A percentile compares a stretch with the other conserved stretches of the same genome.
Conservation (phyloP, 64 coral and sea anemone species). For the Astreopora myriophthalma region DNA sequence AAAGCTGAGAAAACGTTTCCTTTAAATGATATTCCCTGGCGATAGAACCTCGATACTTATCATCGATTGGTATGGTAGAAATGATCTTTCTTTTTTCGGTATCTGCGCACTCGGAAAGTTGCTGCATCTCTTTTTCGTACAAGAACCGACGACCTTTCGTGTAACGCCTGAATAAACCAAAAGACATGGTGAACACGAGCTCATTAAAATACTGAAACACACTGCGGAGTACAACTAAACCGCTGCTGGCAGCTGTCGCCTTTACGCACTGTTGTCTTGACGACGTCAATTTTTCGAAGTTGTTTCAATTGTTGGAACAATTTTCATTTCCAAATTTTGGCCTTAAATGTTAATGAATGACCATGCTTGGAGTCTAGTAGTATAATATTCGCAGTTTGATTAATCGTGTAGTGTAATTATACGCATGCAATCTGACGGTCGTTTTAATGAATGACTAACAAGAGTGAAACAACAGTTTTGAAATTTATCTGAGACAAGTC, state of each 20-base stretch:
- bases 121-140: slow-evolving; percentile 78
- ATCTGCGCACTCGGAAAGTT: slow-evolving; percentile 56
- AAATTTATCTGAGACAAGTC: neutral
- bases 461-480: neutral
- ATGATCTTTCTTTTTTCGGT: slow-evolving; percentile 65
- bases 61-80: slow-evolving; percentile 64
- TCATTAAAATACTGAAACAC: slow-evolving; percentile 33
- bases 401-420: neutral
- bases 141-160: slow-evolving; percentile 74
- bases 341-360: neutral
- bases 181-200: slow-evolving; percentile 14
- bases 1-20: slow-evolving; percentile 54
- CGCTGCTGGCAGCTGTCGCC: slow-evolving; percentile 5
- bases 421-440: neutral
- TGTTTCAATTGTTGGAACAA: neutral
- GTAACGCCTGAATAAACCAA: slow-evolving; percentile 12
- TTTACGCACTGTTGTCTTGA: slow-evolving; percentile 25
- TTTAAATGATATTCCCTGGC: slow-evolving; percentile 33
- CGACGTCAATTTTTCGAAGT: slow-evolving; percentile 22
- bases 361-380: neutral
- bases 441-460: neutral
- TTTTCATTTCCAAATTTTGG: neutral
- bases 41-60: slow-evolving; percentile 58
- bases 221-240: neutral
- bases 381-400: neutral